Base-by-base conservation (phyloP, 2,113 vertebrate species). In the Amblyopsis rosae region DNA sequence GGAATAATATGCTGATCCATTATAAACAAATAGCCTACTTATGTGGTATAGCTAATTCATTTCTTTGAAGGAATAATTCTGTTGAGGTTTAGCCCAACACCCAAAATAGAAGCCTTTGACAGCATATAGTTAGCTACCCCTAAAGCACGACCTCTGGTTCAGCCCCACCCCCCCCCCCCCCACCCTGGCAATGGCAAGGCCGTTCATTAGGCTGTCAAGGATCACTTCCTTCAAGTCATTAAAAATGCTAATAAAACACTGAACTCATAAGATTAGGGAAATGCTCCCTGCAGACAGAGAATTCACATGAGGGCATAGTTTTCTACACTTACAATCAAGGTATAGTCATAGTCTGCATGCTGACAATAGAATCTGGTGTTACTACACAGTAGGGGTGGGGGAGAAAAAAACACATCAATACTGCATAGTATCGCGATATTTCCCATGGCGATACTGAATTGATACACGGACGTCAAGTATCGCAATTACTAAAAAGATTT, bases 181-280 rank as follows among this genome's bases (percentile, higher is more conserved):
- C 67, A 59, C 53, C 49, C 2, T 26, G 26, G 53, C 70, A 60
- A 67, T 64, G 12, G 33, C 69, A 41, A 58, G 75, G 69, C 68
- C 76, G 72, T 80, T 85, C 76, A 72, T 71, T 77, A 75, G 56
- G 50, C 75, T 77, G 81, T 69, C 76, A 80, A 77, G 82, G 87
- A 82, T 87, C 88, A 87, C 68, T 49, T 90, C 87, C 75, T 84
- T 86, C 73, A 67, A 81, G 82, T 81, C 85, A 88, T 88, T 90
- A 86, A 86, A 83, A 87, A 77, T 70, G 59, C 48, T 65, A 85
- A 82, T 82, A 84, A 83, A 88, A 87, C 82, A 81, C 72, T 69
- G 73, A 78, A 80, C 79, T 89, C 78, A 79, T 88, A 87, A 87
- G 75, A 85, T 54, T 45, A 69, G 70, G 54, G 72, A 79, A 83